Evolutionary conservation across 1,140 invertebrate genomes (phyloP), one percentile per base, ranked within the genome.

Genomic region (Polypedilum pembai): DNA sequence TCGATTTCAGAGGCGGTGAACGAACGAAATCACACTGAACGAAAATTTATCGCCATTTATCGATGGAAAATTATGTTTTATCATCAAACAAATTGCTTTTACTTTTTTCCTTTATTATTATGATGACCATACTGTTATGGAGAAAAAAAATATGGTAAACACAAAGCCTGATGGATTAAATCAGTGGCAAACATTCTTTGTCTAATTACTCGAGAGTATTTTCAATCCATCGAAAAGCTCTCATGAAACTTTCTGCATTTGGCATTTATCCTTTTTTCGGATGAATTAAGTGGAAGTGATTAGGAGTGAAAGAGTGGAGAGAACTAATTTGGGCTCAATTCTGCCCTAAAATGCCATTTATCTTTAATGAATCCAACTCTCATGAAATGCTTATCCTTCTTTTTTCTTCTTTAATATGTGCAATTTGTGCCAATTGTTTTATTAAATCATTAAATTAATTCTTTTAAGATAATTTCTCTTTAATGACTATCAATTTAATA

Each of bases 11-110:
- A 56, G 45, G 10, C 45, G 45, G 45, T 56, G 15, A 12, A 56
- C 15, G n/a, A 56, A 4, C 45, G 12, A 56, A 56, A 56, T 56
- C 45, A 56, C 45, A n/a, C 45, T 56, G 45, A 56, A 8, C 45
- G 24, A 56, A 56, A 56, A 56, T 56, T 56, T 56, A 10, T 56
- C 45, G 45, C 1, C 12, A 56, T 56, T 56, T 12, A 56, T 56
- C 45, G 15, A 56, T 56, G 15, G 12, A 15, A 15, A 56, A 56
- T 56, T 56, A n/a, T 56, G 4, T 15, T 56, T 56, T n/a, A 56
- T 56, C 45, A n/a, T 56, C 12, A 56, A 56, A 56, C n/a, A 56
- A 56, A 56, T 56, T 12, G 45, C 45, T 56, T 56, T 56, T 56
- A 56, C n/a, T 56, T 45, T 2, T 8, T 45, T 45, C 41, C 41